Conservation (phyloP, 2,888 invertebrate species). For the Euzophera pinguis region DNA sequence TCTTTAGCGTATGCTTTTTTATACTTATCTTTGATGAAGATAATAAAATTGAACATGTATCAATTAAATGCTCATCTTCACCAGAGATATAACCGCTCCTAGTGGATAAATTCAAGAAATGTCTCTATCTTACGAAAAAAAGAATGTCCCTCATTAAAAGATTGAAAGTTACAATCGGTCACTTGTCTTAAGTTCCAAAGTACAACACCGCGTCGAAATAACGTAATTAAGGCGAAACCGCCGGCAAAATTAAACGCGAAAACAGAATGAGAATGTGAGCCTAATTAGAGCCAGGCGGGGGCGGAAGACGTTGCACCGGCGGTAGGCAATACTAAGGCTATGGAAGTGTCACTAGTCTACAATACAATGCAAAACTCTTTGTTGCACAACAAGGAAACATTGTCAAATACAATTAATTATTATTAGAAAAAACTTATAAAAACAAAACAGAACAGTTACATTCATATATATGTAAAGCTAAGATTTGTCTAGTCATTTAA, state of each 20-base stretch:
- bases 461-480: no score
- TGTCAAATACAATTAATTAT: no score
- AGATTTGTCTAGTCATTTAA: no score
- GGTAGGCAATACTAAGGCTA: background rate
- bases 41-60: no score
- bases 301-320: constrained; percentile 44
- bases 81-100: no score
- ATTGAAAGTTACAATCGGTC: constrained; percentile 36
- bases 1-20: background rate
- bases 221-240: constrained; percentile 80
- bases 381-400: no score
- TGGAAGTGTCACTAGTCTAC: background rate
- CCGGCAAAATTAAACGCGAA: constrained; percentile 80
- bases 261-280: constrained; percentile 81
- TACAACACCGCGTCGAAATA: constrained; percentile 55
- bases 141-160: background rate
- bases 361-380: no score
- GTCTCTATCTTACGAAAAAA: background rate
- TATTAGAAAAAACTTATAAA: no score
- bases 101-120: no score
- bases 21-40: no score
- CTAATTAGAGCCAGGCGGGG: constrained; percentile 75
- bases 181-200: constrained; percentile 44
- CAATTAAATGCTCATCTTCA: no score
- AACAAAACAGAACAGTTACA: no score